Evolutionary conservation across 2,888 invertebrate genomes (phyloP), one percentile per base, ranked within the genome.

Genomic region (Coecobrya sp.): DNA sequence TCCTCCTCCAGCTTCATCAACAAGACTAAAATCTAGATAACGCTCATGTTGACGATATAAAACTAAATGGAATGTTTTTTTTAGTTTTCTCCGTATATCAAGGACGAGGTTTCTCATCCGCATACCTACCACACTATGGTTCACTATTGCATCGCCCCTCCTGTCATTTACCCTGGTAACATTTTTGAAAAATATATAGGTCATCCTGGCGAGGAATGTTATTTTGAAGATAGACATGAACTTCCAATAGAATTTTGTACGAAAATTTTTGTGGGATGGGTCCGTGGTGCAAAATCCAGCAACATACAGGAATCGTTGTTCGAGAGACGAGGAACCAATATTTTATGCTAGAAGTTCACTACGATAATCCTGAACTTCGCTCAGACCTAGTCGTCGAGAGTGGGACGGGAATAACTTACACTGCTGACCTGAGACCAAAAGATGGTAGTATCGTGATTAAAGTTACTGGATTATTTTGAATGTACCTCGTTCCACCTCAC

Each of bases 261-360:
- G 2, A 76, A 87, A 59, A 76, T 76, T 19, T 16, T 87, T 1
- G 45, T 55, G 13, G 59, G 19, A 0, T 76, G n/a, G 25, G 76
- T 36, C n/a, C 22, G 76, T 0, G 87, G 87, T 0, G 76, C 59
- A n/a, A 49, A 52, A 22, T 36, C 85, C 3, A 30, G 2, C 36
- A 36, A 36, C 36, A 92, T n/a, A 79, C 88, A 73, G 92, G 92
- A 0, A 59, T 88, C 11, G 36, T 88, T 8, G 8, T 92, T 13
- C 85, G 88, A n/a, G 92, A 85, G 49, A 79, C 68, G 0, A 42
- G n/a, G 4, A 84, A 87, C n/a, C 85, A 88, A 36, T 92, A 89
- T 36, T 79, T 92, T 11, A 87, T 92, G 59, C 19, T 85, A 0
- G 92, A 92, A 85, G 76, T 65, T 0, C 92, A 92, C 30, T 92